Evolutionary conservation across 1,140 invertebrate genomes (phyloP), one percentile per base, ranked within the genome.

Genomic region (Formica exsecta): DNA sequence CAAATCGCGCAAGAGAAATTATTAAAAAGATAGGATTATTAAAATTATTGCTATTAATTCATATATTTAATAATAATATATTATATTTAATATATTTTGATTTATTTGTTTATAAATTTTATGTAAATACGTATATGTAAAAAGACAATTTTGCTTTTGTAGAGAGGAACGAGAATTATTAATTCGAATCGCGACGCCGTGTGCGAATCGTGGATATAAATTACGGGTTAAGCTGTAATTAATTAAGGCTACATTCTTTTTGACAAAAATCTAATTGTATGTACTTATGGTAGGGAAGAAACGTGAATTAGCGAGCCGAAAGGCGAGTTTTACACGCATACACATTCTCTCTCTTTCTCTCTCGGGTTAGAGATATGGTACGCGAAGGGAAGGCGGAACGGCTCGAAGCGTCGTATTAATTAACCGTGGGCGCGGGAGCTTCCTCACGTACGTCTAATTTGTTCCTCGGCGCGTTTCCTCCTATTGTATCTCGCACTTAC

Each of bases 381-480:
- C 85, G 88, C 85, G 88, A 86, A 80, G 74, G 61, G 57, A 54
- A 32, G 75, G 57, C 51, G 59, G 66, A 88, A 88, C 11, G 32
- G 32, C 65, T 71, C 13, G 86, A 81, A 81, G 66, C 68, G 65
- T 29, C 75, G 89, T 73, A 85, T 90, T 90, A 90, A 90, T 90
- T 90, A 90, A 90, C 88, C 88, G 89, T 90, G 88, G 80, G 89
- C 88, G 86, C 88, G 88, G 89, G 89, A 90, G 86, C 81, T 90
- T 87, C 88, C 89, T 90, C 70, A 89, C 86, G 89, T 89, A 89
- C 74, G 86, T 90, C 88, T 90, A 90, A 90, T 90, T 90, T 90
- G 88, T 86, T 90, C 51, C 73, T 57, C 75, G 54, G 68, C 71
- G 86, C 71, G 86, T 90, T 90, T 90, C 89, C 89, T 90, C 88